Percentiles rank a stretch among this genome's conserved stretches.
Evolutionary conservation across 2,888 invertebrate genomes (phyloP).

Genomic region (Andricus curvator): DNA sequence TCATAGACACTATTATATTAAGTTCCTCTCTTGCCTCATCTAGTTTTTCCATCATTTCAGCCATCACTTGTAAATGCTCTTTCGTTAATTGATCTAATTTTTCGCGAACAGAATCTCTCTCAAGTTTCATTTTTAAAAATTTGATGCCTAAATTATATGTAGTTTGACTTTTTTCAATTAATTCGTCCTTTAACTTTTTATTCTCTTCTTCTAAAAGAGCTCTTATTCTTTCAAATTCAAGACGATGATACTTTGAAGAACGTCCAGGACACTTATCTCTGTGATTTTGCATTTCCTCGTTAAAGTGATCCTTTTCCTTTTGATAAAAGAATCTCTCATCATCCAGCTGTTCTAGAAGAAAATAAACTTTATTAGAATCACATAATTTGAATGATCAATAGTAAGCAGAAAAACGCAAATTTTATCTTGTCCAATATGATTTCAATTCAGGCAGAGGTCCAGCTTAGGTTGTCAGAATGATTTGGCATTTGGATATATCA

Average conservation of each 20-base stretch:
- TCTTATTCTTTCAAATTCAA: slow-evolving; percentile 51
- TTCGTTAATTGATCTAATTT: slow-evolving; percentile 63
- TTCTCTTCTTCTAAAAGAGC: slow-evolving; percentile 62
- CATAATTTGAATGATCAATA: slow-evolving; percentile 37
- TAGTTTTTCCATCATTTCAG: slow-evolving; percentile 69
- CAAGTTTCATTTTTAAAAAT: slow-evolving; percentile 67
- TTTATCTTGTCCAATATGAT: neutral
- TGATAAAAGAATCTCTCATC: slow-evolving; percentile 81
- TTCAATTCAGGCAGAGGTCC: no score
- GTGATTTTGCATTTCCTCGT: slow-evolving; percentile 78
- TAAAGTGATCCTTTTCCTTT: slow-evolving; percentile 80
- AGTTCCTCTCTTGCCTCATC: slow-evolving; percentile 68
- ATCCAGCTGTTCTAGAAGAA: slow-evolving; percentile 78
- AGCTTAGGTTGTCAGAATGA: no score
- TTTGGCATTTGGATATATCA: no score
- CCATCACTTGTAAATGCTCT: slow-evolving; percentile 67
- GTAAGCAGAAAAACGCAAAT: neutral
- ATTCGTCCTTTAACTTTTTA: slow-evolving; percentile 56
- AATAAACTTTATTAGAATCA: slow-evolving; percentile 39
- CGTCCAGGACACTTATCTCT: slow-evolving; percentile 64
- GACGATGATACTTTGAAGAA: slow-evolving; percentile 55
- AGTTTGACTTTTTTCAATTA: slow-evolving; percentile 61
- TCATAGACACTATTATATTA: slow-evolving; percentile 66
- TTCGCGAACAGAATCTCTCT: slow-evolving; percentile 62
- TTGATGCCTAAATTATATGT: slow-evolving; percentile 68